A percentile compares a stretch with the other conserved stretches of the same genome.
Evolutionary conservation across 2,888 invertebrate species (phyloP).

Genomic region (Petrolisthes manimaculis): DNA sequence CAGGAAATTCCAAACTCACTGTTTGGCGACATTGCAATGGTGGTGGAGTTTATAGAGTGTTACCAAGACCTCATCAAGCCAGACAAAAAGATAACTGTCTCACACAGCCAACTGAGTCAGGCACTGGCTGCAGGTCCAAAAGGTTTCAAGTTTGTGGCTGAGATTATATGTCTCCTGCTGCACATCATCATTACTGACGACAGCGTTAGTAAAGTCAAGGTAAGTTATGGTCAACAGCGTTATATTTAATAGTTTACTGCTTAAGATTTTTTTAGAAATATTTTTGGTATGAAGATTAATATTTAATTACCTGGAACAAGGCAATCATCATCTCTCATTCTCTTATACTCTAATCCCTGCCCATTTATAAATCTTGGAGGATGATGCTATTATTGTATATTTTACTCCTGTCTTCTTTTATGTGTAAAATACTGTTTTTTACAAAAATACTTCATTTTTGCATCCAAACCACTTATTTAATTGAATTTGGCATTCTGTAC

Average conservation of each 20-base stretch:
- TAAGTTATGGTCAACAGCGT: background rate
- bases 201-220: slow-evolving; percentile 48
- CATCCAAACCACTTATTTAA: too few species aligned
- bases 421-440: too few species aligned
- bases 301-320: background rate
- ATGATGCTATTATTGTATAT: too few species aligned
- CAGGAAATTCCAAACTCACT: slow-evolving; percentile 70
- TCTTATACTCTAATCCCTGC: too few species aligned
- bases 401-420: too few species aligned
- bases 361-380: too few species aligned
- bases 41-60: slow-evolving; percentile 70
- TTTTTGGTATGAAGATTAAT: background rate
- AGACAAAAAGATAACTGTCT: slow-evolving; percentile 53
- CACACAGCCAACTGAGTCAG: slow-evolving; percentile 52
- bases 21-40: slow-evolving; percentile 71
- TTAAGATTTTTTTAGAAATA: background rate
- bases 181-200: slow-evolving; percentile 59
- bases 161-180: slow-evolving; percentile 58
- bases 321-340: background rate
- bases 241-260: background rate
- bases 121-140: slow-evolving; percentile 47
- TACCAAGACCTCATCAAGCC: slow-evolving; percentile 68
- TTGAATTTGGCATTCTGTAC: too few species aligned
- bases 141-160: slow-evolving; percentile 54
- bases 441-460: too few species aligned